Percentiles rank a stretch among this genome's conserved stretches.
Evolutionary conservation across 2,113 vertebrate species (phyloP).

Genomic region (Lichenostomus cassidix): DNA sequence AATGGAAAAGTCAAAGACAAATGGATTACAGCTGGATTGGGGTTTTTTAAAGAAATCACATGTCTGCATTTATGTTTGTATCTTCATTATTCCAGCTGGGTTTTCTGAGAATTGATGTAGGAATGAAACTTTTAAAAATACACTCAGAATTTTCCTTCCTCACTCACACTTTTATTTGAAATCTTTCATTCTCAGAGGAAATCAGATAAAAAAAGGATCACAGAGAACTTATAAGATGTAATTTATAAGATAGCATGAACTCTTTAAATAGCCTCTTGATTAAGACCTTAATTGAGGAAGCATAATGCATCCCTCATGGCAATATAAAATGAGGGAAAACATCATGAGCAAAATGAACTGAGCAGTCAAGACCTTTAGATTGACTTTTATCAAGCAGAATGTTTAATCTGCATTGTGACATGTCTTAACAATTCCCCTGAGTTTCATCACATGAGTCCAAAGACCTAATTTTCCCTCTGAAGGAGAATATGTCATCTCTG

Average conservation of each 20-base stretch:
- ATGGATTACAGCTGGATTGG: neutral
- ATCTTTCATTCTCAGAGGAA: neutral
- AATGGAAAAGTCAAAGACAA: neutral
- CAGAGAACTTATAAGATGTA: neutral
- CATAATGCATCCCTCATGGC: neutral
- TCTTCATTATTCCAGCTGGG: neutral
- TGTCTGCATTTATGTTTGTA: neutral
- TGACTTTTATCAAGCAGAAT: conserved; percentile 32
- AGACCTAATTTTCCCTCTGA: neutral
- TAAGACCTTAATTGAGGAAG: neutral
- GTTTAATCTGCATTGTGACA: neutral
- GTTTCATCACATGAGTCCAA: neutral
- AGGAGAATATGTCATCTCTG: neutral
- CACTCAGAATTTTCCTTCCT: neutral
- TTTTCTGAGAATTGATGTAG: neutral
- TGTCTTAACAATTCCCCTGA: neutral
- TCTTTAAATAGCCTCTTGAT: neutral
- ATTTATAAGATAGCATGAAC: neutral
- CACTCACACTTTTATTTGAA: neutral
- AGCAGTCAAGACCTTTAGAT: neutral
- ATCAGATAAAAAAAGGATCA: neutral
- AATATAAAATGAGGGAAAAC: neutral
- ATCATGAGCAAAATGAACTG: neutral
- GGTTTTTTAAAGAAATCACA: neutral
- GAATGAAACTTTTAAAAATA: neutral